Conservation (phyloP, 1,140 invertebrate genomes). For the Rhizoglyphus robini region DNA sequence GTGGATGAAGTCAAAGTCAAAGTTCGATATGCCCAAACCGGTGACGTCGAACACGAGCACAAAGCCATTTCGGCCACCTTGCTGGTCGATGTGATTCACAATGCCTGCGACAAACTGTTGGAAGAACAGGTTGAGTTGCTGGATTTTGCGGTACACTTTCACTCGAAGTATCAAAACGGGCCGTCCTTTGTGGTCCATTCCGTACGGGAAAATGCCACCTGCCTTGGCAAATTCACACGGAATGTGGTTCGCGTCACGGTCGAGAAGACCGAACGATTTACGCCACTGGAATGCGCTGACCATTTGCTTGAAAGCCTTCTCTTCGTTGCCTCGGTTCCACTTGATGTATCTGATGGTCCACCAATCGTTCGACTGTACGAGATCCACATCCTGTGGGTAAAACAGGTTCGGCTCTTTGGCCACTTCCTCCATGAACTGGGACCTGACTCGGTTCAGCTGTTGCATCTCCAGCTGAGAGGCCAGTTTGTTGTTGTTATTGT, state of each 20-base stretch:
- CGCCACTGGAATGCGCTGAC: constrained; percentile 70
- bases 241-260: constrained; percentile 8
- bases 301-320: constrained; percentile 55
- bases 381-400: constrained; percentile 11
- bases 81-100: constrained; percentile 6
- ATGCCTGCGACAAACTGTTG: constrained; percentile 12
- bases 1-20: constrained; percentile 4
- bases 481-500: no score
- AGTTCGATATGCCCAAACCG: neutral
- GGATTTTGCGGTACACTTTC: constrained; percentile 15
- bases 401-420: constrained; percentile 10
- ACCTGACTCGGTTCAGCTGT: no score
- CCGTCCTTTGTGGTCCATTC: constrained; percentile 7
- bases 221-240: constrained; percentile 19
- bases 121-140: constrained; percentile 1
- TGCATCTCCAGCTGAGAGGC: no score
- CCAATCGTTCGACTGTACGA: constrained; percentile 43
- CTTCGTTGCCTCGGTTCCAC: constrained; percentile 43
- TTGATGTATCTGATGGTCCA: constrained; percentile 56
- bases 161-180: constrained; percentile 4
- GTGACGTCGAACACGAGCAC: constrained; percentile 16
- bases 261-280: constrained; percentile 56
- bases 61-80: neutral
- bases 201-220: constrained; percentile 16
- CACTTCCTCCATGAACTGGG: neutral